Evolutionary conservation across 2,797 vertebrate genomes (phyloP), one percentile per base, ranked within the genome.

Genomic region (Synanceia verrucosa): DNA sequence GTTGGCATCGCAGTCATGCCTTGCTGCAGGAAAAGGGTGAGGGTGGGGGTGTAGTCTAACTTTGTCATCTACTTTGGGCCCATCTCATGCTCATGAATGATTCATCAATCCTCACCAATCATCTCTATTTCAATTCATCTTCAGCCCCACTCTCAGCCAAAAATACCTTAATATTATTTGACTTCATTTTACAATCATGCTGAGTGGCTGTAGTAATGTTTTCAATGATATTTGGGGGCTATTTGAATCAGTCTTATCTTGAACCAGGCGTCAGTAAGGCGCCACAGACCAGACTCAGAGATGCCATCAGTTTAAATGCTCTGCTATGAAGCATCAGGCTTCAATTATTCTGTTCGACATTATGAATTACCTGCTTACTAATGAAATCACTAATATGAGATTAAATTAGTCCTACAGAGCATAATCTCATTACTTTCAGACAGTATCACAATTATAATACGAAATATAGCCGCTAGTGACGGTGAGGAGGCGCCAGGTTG

Each of bases 41-140:
- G 33, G 47, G 67, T 14, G 61, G 65, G 64, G 69, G 55, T 39
- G 48, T 4, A 56, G 69, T 73, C 58, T 73, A 73, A 84, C 63
- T 77, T 72, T 70, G 63, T 73, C 67, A 66, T 61, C 33, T 69
- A 62, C 70, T 84, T 70, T 76, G 53, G 68, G 58, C 46, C 64
- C 31, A 65, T 79, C 83, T 73, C 63, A 1, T 57, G 4, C 68
- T 83, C 73, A 84, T 89, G 81, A 88, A 90, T 87, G 41, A 90
- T 86, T 90, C 66, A 89, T 85, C 53, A 55, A 43, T 75, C 74
- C 58, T 83, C 67, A 80, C 72, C 64, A 77, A 57, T 85, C 51
- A 78, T 86, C 84, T 82, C 79, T 71, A 82, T 83, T 77, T 69
- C 36, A 18, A 83, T 87, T 85, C 52, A 83, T 87, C 86, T 79